Evolutionary conservation across 2,888 invertebrate genomes (phyloP).

Genomic region (Caenorhabditis sp.): DNA sequence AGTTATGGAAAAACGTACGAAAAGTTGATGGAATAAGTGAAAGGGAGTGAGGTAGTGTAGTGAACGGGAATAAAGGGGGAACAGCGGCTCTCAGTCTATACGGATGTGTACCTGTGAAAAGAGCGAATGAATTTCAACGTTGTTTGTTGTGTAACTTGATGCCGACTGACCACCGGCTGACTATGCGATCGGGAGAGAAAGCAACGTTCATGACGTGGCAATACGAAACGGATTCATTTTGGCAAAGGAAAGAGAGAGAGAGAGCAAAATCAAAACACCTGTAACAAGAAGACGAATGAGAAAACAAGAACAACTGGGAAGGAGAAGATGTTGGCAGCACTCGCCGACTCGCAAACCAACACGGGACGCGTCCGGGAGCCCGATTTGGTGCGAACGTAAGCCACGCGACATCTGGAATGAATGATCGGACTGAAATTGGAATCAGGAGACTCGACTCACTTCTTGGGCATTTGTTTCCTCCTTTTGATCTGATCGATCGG

Average conservation of each 20-base stretch:
- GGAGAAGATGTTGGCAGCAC: neutral
- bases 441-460: constrained; percentile 7
- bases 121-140: constrained; percentile 36
- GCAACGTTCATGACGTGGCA: constrained; percentile 29
- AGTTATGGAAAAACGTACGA: constrained; percentile 39
- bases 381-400: constrained; percentile 54
- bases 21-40: constrained; percentile 10
- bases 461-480: constrained; percentile 39
- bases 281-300: constrained; percentile 41
- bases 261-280: constrained; percentile 21
- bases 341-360: constrained; percentile 37
- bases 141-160: constrained; percentile 43
- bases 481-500: constrained; percentile 47
- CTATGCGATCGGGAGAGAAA: no score
- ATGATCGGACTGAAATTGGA: neutral
- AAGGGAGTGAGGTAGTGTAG: constrained; percentile 13
- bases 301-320: constrained; percentile 26
- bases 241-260: neutral
- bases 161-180: constrained; percentile 43
- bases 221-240: neutral
- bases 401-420: constrained; percentile 58
- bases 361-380: constrained; percentile 55
- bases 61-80: neutral
- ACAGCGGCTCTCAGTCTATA: constrained; percentile 25
- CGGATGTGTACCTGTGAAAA: constrained; percentile 29